phyloP scores from a whole-genome alignment of 2,113 vertebrate genomes.

The Hippocampus zosterae region DNA sequence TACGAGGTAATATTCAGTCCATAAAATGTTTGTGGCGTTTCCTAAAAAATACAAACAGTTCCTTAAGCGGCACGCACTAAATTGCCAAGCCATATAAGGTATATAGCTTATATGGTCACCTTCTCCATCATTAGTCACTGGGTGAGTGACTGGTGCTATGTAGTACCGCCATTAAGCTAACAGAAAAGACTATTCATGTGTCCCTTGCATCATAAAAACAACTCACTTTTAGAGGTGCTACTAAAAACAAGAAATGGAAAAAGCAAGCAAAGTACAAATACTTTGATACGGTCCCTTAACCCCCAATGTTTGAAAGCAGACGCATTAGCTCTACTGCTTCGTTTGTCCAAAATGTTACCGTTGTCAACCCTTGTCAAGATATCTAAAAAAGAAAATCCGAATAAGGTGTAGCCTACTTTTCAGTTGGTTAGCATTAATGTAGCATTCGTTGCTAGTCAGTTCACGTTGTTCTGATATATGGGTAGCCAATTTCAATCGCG shows the following conservation, averaged over 20 bases:
- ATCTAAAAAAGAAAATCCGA: too few relatives aligned
- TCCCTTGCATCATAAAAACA: constrained; percentile 10
- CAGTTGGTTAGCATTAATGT: too few relatives aligned
- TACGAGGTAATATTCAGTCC: constrained; percentile 84
- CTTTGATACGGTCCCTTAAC: not conserved
- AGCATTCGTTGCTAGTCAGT: too few relatives aligned
- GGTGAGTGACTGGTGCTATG: not conserved
- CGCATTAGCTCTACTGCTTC: too few relatives aligned
- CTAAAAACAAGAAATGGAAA: not conserved
- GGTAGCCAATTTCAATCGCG: too few relatives aligned
- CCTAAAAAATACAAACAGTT: not conserved
- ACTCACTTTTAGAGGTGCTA: not conserved
- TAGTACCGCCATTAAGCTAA: not conserved
- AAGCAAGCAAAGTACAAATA: not conserved
- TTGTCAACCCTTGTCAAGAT: too few relatives aligned
- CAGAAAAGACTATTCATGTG: constrained; percentile 4
- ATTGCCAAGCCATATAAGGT: too few relatives aligned
- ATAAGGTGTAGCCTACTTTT: too few relatives aligned
- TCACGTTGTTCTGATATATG: too few relatives aligned
- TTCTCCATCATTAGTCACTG: not conserved
- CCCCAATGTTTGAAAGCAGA: too few relatives aligned
- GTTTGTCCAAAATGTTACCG: too few relatives aligned
- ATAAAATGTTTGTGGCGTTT: constrained; percentile 1
- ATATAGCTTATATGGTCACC: not conserved
- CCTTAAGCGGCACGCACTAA: too few relatives aligned